Percentiles rank a stretch among this genome's conserved stretches.
phyloP scores from a whole-genome alignment of 2,797 vertebrate genomes.

The Monodelphis domestica region DNA sequence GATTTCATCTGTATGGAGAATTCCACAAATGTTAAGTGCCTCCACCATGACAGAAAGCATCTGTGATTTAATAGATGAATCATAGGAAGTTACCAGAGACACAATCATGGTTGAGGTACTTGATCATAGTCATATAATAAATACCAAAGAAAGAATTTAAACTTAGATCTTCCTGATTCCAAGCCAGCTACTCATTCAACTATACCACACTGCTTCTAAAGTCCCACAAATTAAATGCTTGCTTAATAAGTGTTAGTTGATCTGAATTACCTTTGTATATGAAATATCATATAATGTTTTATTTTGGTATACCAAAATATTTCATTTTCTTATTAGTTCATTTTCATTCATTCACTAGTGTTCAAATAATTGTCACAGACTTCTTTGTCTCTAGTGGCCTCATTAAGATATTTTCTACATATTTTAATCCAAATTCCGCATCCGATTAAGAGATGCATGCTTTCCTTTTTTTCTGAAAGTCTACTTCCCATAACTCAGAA shows the following conservation, averaged over 20 bases:
- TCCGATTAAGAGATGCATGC: conserved; percentile 45
- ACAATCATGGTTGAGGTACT: neutral
- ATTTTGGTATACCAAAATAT: conserved; percentile 54
- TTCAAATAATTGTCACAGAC: conserved; percentile 15
- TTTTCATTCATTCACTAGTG: conserved; percentile 39
- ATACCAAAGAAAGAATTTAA: neutral
- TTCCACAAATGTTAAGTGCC: neutral
- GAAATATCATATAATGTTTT: conserved; percentile 37
- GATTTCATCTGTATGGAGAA: neutral
- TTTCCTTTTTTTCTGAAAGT: conserved; percentile 53
- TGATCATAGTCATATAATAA: neutral
- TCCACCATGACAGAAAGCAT: neutral
- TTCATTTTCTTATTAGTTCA: conserved; percentile 52
- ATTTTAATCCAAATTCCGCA: conserved; percentile 52
- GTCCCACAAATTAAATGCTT: neutral
- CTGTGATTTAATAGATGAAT: neutral
- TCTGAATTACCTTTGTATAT: conserved; percentile 50
- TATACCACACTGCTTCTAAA: neutral
- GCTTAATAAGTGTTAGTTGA: conserved; percentile 63
- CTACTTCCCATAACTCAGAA: conserved; percentile 68
- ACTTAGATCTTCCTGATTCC: neutral
- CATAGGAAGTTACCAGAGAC: neutral
- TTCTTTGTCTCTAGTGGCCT: no score
- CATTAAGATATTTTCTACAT: conserved; percentile 49
- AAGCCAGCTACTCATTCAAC: neutral